Evolutionary conservation across 2,113 vertebrate species (phyloP), one percentile per base, ranked within the genome.

Genomic region (Falco punctatus): DNA sequence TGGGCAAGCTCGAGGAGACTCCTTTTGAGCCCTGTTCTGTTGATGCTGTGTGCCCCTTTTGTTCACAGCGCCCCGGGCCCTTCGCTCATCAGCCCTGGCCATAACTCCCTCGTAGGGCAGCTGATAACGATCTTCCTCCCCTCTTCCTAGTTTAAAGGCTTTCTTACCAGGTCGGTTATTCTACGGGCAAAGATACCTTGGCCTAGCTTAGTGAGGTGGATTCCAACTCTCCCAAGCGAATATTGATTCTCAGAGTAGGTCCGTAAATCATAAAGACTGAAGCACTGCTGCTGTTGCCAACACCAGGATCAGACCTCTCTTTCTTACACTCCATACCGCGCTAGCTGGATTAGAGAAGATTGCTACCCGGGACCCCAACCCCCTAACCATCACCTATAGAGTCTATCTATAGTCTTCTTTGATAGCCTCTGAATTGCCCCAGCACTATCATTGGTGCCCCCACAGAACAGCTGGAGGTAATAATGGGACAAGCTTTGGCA

Each of bases 361-460:
- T 0, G 1, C 26, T 87, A 6, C 21, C 8, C 21, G 6, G 3
- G 2, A 24, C 21, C 11, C 46, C 20, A 17, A 9, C 4, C 2
- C 7, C n/a, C 26, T 44, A 15, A 42, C 8, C 4, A 7, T 26
- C 2, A 2, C 13, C 23, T 67, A 38, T 38, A 38, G 38, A 38
- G 38, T 38, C 38, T 38, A 38, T 69, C 28, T 54, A 11, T 23
- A 26, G 10, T 12, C 4, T 51, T 28, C 61, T 52, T 11, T 22
- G 20, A 2, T 42, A 49, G n/a, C 46, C 19, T 35, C 18, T 18
- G 28, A 1, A 0, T 28, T 79, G 23, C 18, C 17, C 58, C 28
- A 7, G 58, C 13, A 8, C 2, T 13, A 7, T 7, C 17, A 11
- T 4, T 6, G 3, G 32, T 49, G 55, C 17, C n/a, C 51, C 8